A percentile compares a stretch with the other conserved stretches of the same genome.
These are phyloP conservation scores for Thera obeliscata DNA, from an alignment of 2,888 invertebrate genomes.

Conservation along the genomic window DNA sequence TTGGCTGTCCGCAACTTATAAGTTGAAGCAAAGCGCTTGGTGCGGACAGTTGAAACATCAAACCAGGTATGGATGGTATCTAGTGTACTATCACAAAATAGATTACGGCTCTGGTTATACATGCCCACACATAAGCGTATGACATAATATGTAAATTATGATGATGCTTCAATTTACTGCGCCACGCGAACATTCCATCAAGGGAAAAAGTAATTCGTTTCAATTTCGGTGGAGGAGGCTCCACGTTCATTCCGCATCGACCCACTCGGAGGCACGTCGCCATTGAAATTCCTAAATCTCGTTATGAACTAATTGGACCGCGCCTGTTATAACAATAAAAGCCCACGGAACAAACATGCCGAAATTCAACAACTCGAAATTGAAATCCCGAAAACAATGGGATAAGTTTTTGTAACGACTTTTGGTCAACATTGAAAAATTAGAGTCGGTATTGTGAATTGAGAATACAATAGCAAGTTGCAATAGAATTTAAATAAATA, in stretches of 20 bases:
- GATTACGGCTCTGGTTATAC: conserved; percentile 27
- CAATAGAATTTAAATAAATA: conserved; percentile 84
- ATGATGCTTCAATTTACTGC: conserved; percentile 55
- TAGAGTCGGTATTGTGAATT: conserved; percentile 70
- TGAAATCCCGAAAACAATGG: conserved; percentile 63
- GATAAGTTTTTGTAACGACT: conserved; percentile 54
- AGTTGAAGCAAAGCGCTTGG: too few species aligned
- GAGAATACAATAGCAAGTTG: conserved; percentile 82
- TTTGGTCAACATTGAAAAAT: conserved; percentile 68
- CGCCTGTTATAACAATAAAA: conserved; percentile 64
- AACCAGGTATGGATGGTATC: too few species aligned
- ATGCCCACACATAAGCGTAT: conserved; percentile 39
- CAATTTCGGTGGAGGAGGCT: conserved; percentile 59
- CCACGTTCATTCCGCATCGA: conserved; percentile 56
- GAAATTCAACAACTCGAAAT: conserved; percentile 58
- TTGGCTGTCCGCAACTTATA: too few species aligned
- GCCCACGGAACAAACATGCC: conserved; percentile 54
- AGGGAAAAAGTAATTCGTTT: conserved; percentile 62
- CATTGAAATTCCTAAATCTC: conserved; percentile 60
- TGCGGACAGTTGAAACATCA: too few species aligned
- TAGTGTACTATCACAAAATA: conserved; percentile 5
- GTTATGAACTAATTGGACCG: conserved; percentile 66
- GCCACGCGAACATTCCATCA: conserved; percentile 71
- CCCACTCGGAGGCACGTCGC: conserved; percentile 51
- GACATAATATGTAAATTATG: conserved; percentile 56